phyloP scores from a whole-genome alignment of 2,888 invertebrate genomes.

The Isoperla grammatica region DNA sequence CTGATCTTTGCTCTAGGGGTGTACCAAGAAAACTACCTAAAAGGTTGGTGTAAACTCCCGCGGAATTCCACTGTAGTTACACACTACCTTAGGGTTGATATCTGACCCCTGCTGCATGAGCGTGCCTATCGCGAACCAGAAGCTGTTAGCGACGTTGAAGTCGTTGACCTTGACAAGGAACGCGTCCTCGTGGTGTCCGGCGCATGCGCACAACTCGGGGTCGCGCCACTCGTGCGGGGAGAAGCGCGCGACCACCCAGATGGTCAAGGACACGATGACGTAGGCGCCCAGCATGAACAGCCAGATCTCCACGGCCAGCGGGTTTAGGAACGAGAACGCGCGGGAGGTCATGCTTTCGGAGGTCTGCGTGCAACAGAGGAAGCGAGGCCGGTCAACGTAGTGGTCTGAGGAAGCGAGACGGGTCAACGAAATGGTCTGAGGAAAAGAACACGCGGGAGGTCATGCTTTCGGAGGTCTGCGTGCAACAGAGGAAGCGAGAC shows the following conservation, averaged over 20 bases:
- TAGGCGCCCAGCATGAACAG: slow-evolving; percentile 51
- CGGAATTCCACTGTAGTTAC: too few species aligned
- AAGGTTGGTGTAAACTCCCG: too few species aligned
- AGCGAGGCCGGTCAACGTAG: too few species aligned
- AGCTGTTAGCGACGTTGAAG: slow-evolving; percentile 52
- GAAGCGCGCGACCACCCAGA: slow-evolving; percentile 55
- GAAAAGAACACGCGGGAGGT: too few species aligned
- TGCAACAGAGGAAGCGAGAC: too few species aligned
- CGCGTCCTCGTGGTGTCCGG: slow-evolving; percentile 14
- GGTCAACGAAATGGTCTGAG: too few species aligned
- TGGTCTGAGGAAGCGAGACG: too few species aligned
- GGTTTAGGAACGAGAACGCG: slow-evolving; percentile 53
- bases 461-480: slow-evolving; percentile 42
- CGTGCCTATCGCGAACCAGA: slow-evolving; percentile 56
- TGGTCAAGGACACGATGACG: slow-evolving; percentile 48
- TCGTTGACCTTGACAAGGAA: slow-evolving; percentile 47
- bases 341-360: slow-evolving; percentile 47
- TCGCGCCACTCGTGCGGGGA: slow-evolving; percentile 53
- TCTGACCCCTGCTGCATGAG: slow-evolving; percentile 52
- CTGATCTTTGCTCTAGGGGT: too few species aligned
- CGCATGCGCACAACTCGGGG: slow-evolving; percentile 34
- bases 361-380: slow-evolving; percentile 33
- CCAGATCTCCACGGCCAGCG: slow-evolving; percentile 55
- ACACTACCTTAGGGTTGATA: slow-evolving; percentile 46
- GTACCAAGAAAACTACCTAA: too few species aligned